Percentiles rank a stretch among this genome's conserved stretches.
These are phyloP conservation scores for Ditula angustiorana DNA, from an alignment of 2,888 invertebrate species.

Conservation along the genomic window DNA sequence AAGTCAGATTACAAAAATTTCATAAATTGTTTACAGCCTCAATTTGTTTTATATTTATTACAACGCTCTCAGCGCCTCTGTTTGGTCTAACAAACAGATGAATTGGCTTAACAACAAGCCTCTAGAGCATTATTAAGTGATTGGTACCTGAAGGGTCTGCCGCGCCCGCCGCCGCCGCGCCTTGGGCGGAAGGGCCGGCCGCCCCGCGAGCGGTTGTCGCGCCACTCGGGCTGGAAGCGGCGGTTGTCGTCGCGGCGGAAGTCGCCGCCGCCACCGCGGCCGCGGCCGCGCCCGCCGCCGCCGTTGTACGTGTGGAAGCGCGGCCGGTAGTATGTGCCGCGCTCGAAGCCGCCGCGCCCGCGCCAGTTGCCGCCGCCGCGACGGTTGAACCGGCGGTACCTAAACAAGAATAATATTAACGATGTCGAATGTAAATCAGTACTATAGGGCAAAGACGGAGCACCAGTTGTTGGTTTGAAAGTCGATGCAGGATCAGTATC, in stretches of 20 bases:
- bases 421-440: not conserved
- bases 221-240: conserved; percentile 65
- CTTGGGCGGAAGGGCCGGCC: conserved; percentile 75
- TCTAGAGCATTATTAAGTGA: no score
- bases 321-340: conserved; percentile 92
- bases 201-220: conserved; percentile 69
- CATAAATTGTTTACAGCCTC: no score
- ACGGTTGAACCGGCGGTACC: conserved; percentile 72
- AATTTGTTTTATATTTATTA: no score
- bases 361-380: conserved; percentile 78
- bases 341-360: conserved; percentile 87
- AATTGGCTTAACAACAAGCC: no score
- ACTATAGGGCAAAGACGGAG: no score
- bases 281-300: conserved; percentile 83
- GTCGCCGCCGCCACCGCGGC: conserved; percentile 73
- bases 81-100: no score
- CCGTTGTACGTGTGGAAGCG: conserved; percentile 89
- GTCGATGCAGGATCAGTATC: no score
- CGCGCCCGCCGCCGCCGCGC: conserved; percentile 72
- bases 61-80: no score
- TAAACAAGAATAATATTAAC: conserved; percentile 36
- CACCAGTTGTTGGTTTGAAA: no score
- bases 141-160: conserved; percentile 77
- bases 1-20: no score
- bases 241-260: conserved; percentile 73